Evolutionary conservation across 2,113 vertebrate species (phyloP).

Genomic region (Odocoileus hemionus): DNA sequence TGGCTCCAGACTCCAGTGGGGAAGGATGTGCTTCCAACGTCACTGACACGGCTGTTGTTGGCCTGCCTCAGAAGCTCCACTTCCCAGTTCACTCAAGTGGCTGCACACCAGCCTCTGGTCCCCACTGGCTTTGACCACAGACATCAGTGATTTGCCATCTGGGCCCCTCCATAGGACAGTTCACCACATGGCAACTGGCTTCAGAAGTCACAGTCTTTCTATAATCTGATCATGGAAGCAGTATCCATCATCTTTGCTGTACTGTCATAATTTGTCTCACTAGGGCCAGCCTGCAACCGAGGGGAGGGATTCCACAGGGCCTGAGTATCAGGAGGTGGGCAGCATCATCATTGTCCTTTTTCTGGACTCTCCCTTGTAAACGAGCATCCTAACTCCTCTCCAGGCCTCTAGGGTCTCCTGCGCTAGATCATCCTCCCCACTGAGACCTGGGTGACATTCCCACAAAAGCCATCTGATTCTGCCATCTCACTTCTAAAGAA

Average conservation of each 20-base stretch:
- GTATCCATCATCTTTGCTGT: not conserved
- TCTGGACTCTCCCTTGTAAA: not conserved
- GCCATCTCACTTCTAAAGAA: not conserved
- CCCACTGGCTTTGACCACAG: not conserved
- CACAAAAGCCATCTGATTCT: not conserved
- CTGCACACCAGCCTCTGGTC: not conserved
- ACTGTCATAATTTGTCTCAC: not conserved
- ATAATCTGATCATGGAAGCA: not conserved
- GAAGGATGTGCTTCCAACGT: not conserved
- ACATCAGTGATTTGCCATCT: not conserved
- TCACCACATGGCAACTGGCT: not conserved
- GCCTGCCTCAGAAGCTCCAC: not conserved
- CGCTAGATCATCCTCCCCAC: not conserved
- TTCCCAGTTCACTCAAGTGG: not conserved
- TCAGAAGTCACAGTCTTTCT: not conserved
- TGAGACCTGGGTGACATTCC: not conserved
- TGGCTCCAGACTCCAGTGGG: not conserved
- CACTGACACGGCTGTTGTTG: not conserved
- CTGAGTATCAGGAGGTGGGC: not conserved
- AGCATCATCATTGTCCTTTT: not conserved
- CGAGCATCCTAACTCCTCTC: not conserved
- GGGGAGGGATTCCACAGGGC: not conserved
- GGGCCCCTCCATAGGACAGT: not conserved
- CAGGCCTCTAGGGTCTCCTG: not conserved
- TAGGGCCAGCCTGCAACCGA: not conserved